These are phyloP conservation scores for Clarias batrachus DNA, from an alignment of 2,113 vertebrate genomes.

Conservation along the genomic window DNA sequence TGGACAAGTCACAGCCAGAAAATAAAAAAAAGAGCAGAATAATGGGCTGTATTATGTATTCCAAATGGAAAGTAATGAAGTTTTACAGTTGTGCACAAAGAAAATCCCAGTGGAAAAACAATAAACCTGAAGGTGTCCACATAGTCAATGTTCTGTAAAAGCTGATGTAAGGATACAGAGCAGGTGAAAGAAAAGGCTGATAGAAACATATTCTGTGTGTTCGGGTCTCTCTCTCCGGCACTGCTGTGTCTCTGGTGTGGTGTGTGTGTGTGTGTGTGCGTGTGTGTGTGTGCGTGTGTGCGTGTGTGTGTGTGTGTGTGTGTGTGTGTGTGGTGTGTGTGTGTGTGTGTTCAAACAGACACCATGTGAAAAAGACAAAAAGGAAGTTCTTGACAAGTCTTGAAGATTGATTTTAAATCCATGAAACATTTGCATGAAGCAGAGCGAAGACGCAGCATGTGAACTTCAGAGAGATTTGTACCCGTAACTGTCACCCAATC, in stretches of 20 bases:
- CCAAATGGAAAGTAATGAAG: neutral
- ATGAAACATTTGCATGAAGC: neutral
- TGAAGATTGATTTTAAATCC: slow-evolving; percentile 13
- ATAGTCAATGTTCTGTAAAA: neutral
- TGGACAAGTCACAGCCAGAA: neutral
- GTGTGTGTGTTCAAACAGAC: neutral
- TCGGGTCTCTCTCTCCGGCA: neutral
- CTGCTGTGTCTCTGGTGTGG: too few relatives aligned
- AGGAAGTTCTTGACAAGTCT: neutral
- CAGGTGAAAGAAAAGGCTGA: slow-evolving; percentile 17
- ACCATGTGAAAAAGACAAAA: neutral
- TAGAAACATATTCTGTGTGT: neutral
- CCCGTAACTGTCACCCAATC: slow-evolving; percentile 7
- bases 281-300: neutral
- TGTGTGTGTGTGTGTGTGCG: neutral
- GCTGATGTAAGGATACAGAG: neutral
- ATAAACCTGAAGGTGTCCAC: neutral
- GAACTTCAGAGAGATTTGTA: slow-evolving; percentile 15
- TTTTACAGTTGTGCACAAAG: neutral
- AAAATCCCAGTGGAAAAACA: neutral
- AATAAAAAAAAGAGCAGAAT: neutral
- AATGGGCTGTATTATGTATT: neutral
- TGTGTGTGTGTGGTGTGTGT: too few relatives aligned
- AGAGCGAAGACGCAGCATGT: neutral
- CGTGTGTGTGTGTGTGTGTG: too few relatives aligned